Evolutionary conservation across 2,113 vertebrate species (phyloP).

Genomic region (Coryphaenoides rupestris): DNA sequence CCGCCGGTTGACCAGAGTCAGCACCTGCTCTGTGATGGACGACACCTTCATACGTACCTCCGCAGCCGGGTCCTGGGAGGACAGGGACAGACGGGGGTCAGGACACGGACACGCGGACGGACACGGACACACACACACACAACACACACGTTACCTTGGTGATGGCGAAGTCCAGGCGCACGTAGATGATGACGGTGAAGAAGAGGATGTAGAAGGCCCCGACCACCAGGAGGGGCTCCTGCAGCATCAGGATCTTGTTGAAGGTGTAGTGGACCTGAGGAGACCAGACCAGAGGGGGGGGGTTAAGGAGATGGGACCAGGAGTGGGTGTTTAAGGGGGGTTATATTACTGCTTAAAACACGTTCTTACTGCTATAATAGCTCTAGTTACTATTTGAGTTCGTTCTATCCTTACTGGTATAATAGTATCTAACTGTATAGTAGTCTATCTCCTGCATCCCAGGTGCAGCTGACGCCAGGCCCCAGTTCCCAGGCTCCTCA

Average conservation of each 20-base stretch:
- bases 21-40: slow-evolving; percentile 96
- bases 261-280: slow-evolving; percentile 91
- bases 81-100: not conserved
- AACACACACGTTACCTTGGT: slow-evolving; percentile 88
- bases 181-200: slow-evolving; percentile 95
- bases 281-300: not conserved
- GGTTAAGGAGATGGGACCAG: slow-evolving; percentile 8
- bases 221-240: slow-evolving; percentile 94
- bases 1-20: slow-evolving; percentile 94
- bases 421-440: no score
- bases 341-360: no score
- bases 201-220: slow-evolving; percentile 96
- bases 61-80: slow-evolving; percentile 87
- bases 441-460: no score
- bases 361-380: no score
- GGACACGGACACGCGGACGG: no score
- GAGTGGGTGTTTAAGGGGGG: no score
- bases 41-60: slow-evolving; percentile 98
- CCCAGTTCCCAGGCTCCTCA: no score
- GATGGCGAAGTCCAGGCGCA: slow-evolving; percentile 96
- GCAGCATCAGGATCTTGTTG: slow-evolving; percentile 97
- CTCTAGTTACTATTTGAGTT: no score
- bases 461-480: no score
- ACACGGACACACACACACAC: not conserved
- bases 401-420: no score